These are phyloP conservation scores for Zele albiditarsus DNA, from an alignment of 2,888 invertebrate genomes.

Conservation along the genomic window DNA sequence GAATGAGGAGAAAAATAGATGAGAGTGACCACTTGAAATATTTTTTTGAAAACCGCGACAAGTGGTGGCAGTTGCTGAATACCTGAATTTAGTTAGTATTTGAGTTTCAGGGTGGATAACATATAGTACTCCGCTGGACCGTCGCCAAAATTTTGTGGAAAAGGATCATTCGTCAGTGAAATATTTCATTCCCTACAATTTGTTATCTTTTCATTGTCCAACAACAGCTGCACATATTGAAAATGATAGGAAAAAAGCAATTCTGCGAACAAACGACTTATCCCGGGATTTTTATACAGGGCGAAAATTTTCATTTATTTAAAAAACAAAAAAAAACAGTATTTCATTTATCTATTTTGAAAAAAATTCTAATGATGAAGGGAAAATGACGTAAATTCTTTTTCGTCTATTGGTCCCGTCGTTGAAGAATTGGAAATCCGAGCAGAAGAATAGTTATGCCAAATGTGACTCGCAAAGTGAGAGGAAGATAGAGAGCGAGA, in stretches of 20 bases:
- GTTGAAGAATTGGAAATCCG: too few relatives aligned
- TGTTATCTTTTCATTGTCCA: neutral
- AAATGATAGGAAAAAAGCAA: neutral
- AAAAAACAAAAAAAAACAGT: neutral
- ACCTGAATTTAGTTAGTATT: conserved; percentile 41
- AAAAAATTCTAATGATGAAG: too few relatives aligned
- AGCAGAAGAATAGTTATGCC: too few relatives aligned
- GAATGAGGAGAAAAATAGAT: neutral
- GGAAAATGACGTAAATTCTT: too few relatives aligned
- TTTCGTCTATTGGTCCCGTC: too few relatives aligned
- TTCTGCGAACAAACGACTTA: neutral
- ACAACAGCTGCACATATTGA: neutral
- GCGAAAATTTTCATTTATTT: neutral
- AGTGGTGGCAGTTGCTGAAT: conserved; percentile 49
- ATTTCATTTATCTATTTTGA: too few relatives aligned
- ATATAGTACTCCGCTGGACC: conserved; percentile 46
- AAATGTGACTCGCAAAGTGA: neutral
- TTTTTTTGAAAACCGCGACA: conserved; percentile 41
- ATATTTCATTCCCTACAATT: conserved; percentile 25
- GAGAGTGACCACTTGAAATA: conserved; percentile 46
- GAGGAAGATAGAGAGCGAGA: conserved; percentile 23
- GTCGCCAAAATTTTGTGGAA: conserved; percentile 42
- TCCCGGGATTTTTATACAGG: neutral
- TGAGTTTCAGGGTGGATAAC: conserved; percentile 44
- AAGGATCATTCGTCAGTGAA: neutral